phyloP scores from a whole-genome alignment of 2,797 vertebrate genomes.

The Cyprinella venusta region DNA sequence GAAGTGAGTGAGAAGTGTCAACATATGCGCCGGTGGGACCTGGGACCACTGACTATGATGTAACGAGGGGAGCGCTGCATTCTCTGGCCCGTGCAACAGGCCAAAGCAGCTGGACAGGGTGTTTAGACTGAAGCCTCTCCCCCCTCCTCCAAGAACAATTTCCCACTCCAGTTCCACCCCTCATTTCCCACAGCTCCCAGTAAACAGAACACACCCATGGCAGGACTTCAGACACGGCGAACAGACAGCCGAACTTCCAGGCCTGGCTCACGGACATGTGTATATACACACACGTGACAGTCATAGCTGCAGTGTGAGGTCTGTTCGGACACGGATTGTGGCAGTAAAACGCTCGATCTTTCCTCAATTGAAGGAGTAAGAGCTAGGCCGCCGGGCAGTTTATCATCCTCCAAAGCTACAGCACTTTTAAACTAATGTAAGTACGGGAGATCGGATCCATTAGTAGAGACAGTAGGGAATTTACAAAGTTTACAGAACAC shows the following conservation, averaged over 20 bases:
- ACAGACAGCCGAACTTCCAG: slow-evolving; percentile 55
- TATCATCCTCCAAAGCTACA: slow-evolving; percentile 48
- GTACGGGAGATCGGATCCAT: slow-evolving; percentile 58
- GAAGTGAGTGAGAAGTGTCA: slow-evolving; percentile 47
- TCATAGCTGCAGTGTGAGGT: slow-evolving; percentile 58
- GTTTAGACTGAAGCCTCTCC: slow-evolving; percentile 61
- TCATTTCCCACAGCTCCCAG: slow-evolving; percentile 64
- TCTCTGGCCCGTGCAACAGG: slow-evolving; percentile 48
- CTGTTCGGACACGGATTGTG: slow-evolving; percentile 45
- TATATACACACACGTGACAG: slow-evolving; percentile 10
- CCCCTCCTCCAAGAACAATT: slow-evolving; percentile 51
- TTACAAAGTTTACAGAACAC: slow-evolving; percentile 60
- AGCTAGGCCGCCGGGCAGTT: slow-evolving; percentile 32
- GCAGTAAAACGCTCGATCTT: slow-evolving; percentile 48
- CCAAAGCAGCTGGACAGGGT: slow-evolving; percentile 63
- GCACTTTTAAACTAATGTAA: slow-evolving; percentile 58
- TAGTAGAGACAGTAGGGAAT: slow-evolving; percentile 59
- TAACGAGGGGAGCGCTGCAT: slow-evolving; percentile 45
- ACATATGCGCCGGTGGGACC: slow-evolving; percentile 32
- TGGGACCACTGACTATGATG: slow-evolving; percentile 47
- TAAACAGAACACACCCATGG: slow-evolving; percentile 69
- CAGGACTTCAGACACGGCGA: slow-evolving; percentile 59
- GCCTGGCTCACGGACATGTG: slow-evolving; percentile 39
- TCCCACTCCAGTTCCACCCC: slow-evolving; percentile 62
- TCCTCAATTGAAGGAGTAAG: slow-evolving; percentile 23